These are phyloP conservation scores for Eucriotettix oculatus DNA, from an alignment of 2,888 invertebrate species.

Conservation along the genomic window DNA sequence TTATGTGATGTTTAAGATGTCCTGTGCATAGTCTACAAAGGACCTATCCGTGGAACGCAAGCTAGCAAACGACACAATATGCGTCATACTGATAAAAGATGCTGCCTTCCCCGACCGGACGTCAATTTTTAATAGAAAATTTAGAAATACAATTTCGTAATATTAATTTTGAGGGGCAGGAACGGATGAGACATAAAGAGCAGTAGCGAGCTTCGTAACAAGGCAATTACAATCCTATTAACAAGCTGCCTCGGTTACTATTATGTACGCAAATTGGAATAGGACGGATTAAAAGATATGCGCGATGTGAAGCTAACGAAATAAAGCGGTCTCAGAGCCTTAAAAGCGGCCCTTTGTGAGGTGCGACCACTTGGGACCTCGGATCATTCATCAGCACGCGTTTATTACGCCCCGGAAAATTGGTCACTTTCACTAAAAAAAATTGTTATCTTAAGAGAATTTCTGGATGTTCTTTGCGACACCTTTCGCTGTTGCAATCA, in stretches of 20 bases:
- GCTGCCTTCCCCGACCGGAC: neutral
- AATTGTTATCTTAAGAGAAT: no score
- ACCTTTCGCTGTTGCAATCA: no score
- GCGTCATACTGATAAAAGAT: neutral
- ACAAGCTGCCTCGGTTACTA: neutral
- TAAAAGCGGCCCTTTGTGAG: no score
- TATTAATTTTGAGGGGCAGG: slow-evolving; percentile 1
- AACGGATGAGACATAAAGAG: slow-evolving; percentile 1
- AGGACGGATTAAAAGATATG: neutral
- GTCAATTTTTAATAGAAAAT: slow-evolving; percentile 4
- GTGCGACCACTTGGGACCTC: no score
- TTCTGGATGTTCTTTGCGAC: no score
- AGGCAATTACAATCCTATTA: neutral
- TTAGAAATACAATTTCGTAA: slow-evolving; percentile 3
- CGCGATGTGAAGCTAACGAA: neutral
- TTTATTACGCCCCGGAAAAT: no score
- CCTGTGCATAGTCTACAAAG: no score
- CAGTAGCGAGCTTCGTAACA: neutral
- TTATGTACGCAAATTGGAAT: neutral
- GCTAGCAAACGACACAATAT: slow-evolving; percentile 3
- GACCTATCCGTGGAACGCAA: no score
- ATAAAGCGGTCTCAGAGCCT: no score
- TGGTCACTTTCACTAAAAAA: no score
- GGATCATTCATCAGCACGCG: no score
- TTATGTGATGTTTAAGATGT: no score